phyloP scores from a whole-genome alignment of 2,888 invertebrate species.

The Cyaniris semiargus region DNA sequence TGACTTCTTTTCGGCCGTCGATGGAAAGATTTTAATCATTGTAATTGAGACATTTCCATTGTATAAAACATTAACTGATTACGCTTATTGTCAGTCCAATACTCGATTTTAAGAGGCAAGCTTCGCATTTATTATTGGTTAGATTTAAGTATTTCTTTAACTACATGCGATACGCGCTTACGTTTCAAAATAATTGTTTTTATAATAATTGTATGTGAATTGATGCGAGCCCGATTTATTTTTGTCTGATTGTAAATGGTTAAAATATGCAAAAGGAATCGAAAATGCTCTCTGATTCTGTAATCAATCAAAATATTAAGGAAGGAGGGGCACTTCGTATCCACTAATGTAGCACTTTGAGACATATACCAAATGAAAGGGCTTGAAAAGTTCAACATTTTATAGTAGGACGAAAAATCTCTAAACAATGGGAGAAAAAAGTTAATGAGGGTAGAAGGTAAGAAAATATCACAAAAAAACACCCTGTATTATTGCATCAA shows the following conservation, averaged over 20 bases:
- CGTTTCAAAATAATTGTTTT: not conserved
- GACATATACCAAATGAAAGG: too few species aligned
- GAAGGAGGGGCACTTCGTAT: too few species aligned
- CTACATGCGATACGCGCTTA: not conserved
- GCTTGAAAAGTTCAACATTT: too few species aligned
- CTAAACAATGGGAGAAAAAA: too few species aligned
- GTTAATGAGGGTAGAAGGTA: too few species aligned
- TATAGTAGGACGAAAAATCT: too few species aligned
- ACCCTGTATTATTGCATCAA: too few species aligned
- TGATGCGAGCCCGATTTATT: not conserved
- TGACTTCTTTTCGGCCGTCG: not conserved
- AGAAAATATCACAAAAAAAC: too few species aligned
- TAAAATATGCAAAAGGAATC: not conserved
- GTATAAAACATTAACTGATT: not conserved
- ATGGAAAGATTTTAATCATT: not conserved
- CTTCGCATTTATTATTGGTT: not conserved
- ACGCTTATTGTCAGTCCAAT: constrained; percentile 8
- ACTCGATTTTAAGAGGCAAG: not conserved
- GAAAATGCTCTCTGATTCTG: constrained; percentile 10
- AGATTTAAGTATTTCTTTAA: not conserved
- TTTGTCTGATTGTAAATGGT: constrained; percentile 9
- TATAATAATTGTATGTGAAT: not conserved
- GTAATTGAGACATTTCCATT: not conserved
- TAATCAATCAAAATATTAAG: not conserved
- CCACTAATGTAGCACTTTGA: too few species aligned